phyloP scores from a whole-genome alignment of 2,888 invertebrate genomes.

The Sarcophaga rosellei region DNA sequence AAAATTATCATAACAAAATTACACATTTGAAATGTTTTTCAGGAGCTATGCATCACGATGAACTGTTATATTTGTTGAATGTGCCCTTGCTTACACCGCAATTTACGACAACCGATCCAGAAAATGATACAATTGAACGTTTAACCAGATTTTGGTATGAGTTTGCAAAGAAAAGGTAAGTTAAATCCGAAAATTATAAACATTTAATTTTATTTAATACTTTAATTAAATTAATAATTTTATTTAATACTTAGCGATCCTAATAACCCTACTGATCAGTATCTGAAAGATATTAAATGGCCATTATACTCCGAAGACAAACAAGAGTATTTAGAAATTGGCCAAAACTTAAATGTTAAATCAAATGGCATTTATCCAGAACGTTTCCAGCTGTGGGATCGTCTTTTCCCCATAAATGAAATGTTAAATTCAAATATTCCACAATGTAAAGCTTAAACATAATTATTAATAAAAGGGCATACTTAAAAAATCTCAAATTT shows the following conservation, averaged over 20 bases:
- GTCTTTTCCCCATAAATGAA: constrained; percentile 70
- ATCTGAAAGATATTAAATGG: constrained; percentile 74
- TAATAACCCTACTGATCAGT: constrained; percentile 75
- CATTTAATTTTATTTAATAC: neutral
- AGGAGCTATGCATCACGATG: constrained; percentile 82
- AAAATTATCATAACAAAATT: neutral
- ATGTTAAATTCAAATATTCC: constrained; percentile 38
- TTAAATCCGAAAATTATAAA: neutral
- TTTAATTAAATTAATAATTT: neutral
- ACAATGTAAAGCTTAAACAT: constrained; percentile 36
- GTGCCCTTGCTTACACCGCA: constrained; percentile 76
- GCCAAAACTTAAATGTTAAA: constrained; percentile 72
- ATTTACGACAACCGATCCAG: constrained; percentile 79
- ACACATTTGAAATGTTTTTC: constrained; percentile 22
- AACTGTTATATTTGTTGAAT: constrained; percentile 81
- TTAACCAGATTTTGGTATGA: constrained; percentile 81
- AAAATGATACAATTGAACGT: constrained; percentile 80
- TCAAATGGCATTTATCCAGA: constrained; percentile 72
- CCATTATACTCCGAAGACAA: constrained; percentile 70
- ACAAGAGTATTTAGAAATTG: constrained; percentile 77
- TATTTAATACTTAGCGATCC: constrained; percentile 74
- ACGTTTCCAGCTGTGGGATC: constrained; percentile 74
- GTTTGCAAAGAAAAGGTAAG: constrained; percentile 79
- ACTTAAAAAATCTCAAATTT: too few relatives aligned
- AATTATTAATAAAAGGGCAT: neutral